Percentiles rank a stretch among this genome's conserved stretches.
phyloP scores from a whole-genome alignment of 2,888 invertebrate genomes.

The Clostera curtula region DNA sequence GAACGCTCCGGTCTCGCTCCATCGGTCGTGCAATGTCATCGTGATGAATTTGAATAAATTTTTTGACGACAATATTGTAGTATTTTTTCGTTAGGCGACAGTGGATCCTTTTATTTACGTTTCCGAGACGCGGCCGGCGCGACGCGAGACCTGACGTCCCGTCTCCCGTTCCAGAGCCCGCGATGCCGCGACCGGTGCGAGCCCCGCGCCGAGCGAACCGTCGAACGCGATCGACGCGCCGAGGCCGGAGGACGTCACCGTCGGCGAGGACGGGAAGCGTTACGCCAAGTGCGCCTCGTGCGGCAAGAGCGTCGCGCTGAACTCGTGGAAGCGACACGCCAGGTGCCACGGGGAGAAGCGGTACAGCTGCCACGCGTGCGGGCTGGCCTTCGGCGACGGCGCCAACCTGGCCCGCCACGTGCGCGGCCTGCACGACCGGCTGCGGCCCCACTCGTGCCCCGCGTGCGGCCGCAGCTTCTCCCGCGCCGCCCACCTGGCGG shows the following conservation, averaged over 20 bases:
- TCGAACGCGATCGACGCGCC: neutral
- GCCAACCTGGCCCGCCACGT: conserved; percentile 70
- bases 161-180: too few relatives aligned
- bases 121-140: too few relatives aligned
- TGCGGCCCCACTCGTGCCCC: conserved; percentile 64
- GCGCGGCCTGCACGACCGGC: conserved; percentile 55
- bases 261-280: conserved; percentile 24
- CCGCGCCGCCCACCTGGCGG: conserved; percentile 57
- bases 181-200: neutral
- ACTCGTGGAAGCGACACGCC: conserved; percentile 59
- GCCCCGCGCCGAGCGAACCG: neutral
- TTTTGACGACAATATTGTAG: too few relatives aligned
- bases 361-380: conserved; percentile 70
- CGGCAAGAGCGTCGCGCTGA: conserved; percentile 31
- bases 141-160: too few relatives aligned
- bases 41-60: too few relatives aligned
- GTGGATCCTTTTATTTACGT: too few relatives aligned
- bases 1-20: too few relatives aligned
- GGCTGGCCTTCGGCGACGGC: conserved; percentile 58
- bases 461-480: conserved; percentile 64
- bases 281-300: conserved; percentile 52
- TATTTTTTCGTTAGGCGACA: too few relatives aligned
- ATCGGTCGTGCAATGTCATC: too few relatives aligned
- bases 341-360: conserved; percentile 55
- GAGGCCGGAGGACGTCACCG: conserved; percentile 8